Base-by-base conservation (phyloP, 2,888 invertebrate species). In the Ophraella communa region DNA sequence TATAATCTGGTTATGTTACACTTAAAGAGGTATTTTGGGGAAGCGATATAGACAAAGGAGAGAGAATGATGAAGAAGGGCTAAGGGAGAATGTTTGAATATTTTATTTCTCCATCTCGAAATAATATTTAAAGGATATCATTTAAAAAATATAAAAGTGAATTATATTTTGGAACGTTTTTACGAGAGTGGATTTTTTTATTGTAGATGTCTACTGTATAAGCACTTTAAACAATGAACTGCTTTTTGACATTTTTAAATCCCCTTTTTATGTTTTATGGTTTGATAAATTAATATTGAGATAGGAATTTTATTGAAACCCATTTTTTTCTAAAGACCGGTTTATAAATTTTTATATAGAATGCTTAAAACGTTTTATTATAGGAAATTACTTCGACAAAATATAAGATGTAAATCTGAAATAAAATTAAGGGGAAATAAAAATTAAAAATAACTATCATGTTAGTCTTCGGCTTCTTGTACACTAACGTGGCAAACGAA, bases 91-190 rank as follows among this genome's bases (percentile, higher is more conserved):
- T 5, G 62, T 61, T 65, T 66, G 62, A 62, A 66, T 66, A 62
- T 66, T 66, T 66, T 66, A 66, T 66, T 56, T 45, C 54, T 56
- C 39, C 59, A 18, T 59, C 62, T 62, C 47, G 59, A 66, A 62
- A 66, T 59, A 66, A 59, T 59, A 59, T 59, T 59, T 59, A 51
- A 51, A 52, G 51, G 51, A 59, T 42, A 59, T 52, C 51, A 59
- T 59, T 59, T 42, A 42, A 59, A 56, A 62, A 57, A 52, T 44
- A 57, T 57, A 42, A 57, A 62, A 57, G 39, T 56, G 54, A 62
- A 33, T 62, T 33, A 47, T 51, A 33, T 44, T 39, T n/a, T 23
- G 11, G 24, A 30, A 30, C 51, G 39, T 49, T 62, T 62, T 49
- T 42, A 58, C 27, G 35, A 44, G 45, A 30, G 39, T 42, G 47